These are phyloP conservation scores for Nilaparvata lugens DNA, from an alignment of 1,140 invertebrate species.

Conservation along the genomic window DNA sequence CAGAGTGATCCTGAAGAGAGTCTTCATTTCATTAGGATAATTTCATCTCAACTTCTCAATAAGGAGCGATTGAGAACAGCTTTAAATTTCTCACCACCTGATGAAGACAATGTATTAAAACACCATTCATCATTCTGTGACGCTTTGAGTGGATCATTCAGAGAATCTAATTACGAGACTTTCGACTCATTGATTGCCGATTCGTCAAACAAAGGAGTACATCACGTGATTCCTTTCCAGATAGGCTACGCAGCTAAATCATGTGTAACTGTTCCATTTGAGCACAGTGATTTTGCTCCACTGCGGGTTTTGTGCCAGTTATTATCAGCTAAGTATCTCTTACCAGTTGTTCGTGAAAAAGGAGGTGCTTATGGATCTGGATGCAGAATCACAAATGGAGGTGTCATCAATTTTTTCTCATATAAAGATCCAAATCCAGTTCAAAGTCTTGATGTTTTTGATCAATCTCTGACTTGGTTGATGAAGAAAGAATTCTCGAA, in stretches of 20 bases:
- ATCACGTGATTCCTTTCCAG: constrained; percentile 75
- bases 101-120: constrained; percentile 12
- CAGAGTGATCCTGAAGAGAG: constrained; percentile 54
- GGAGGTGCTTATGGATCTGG: constrained; percentile 90
- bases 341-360: constrained; percentile 79
- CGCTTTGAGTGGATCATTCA: constrained; percentile 6
- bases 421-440: constrained; percentile 77
- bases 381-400: constrained; percentile 54
- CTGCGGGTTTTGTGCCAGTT: constrained; percentile 65
- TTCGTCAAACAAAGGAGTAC: constrained; percentile 37
- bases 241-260: constrained; percentile 80
- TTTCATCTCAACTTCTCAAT: constrained; percentile 53
- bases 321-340: constrained; percentile 69
- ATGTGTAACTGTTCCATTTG: constrained; percentile 65
- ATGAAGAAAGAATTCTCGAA: constrained; percentile 38
- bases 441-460: constrained; percentile 70
- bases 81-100: constrained; percentile 45
- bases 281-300: constrained; percentile 65
- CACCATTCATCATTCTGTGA: constrained; percentile 7
- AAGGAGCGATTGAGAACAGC: constrained; percentile 50
- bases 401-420: constrained; percentile 69
- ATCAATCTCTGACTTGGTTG: constrained; percentile 64
- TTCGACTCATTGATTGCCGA: constrained; percentile 27
- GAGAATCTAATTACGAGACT: constrained; percentile 5
- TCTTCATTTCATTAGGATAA: constrained; percentile 51